Percentiles rank a stretch among this genome's conserved stretches.
Conservation (phyloP, 2,888 invertebrate species). For the Phyto melanocephala region DNA sequence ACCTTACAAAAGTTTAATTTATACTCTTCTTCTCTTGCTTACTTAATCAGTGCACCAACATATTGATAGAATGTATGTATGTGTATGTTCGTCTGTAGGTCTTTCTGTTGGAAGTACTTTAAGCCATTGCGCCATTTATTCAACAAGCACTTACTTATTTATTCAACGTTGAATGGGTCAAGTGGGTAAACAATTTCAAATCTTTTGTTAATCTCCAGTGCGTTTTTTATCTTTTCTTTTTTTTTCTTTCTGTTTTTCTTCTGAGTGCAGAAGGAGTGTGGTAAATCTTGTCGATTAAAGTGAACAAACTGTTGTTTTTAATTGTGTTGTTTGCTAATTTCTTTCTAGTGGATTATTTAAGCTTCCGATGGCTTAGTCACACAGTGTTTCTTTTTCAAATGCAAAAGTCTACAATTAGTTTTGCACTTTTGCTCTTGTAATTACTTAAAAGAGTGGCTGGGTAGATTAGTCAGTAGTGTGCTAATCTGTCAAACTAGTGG, state of each 20-base stretch:
- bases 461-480: too few relatives aligned
- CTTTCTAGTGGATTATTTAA: background rate
- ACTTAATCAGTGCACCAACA: background rate
- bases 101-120: background rate
- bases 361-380: too few relatives aligned
- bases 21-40: background rate
- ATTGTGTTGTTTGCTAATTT: background rate
- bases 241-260: background rate
- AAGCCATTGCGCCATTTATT: conserved; percentile 11
- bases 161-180: conserved; percentile 48
- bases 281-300: conserved; percentile 29
- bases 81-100: background rate
- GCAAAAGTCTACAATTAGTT: too few relatives aligned
- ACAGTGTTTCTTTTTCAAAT: too few relatives aligned
- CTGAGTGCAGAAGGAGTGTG: background rate
- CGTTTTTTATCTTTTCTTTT: background rate
- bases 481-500: too few relatives aligned
- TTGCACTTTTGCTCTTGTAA: too few relatives aligned
- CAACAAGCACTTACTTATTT: conserved; percentile 15
- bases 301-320: conserved; percentile 18
- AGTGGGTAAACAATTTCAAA: conserved; percentile 45
- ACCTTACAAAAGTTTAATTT: conserved; percentile 38
- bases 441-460: too few relatives aligned
- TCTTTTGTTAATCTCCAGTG: conserved; percentile 25
- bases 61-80: background rate